Evolutionary conservation across 2,113 vertebrate species (phyloP), one percentile per base, ranked within the genome.

Genomic region (Machaerirhynchus nigripectus): DNA sequence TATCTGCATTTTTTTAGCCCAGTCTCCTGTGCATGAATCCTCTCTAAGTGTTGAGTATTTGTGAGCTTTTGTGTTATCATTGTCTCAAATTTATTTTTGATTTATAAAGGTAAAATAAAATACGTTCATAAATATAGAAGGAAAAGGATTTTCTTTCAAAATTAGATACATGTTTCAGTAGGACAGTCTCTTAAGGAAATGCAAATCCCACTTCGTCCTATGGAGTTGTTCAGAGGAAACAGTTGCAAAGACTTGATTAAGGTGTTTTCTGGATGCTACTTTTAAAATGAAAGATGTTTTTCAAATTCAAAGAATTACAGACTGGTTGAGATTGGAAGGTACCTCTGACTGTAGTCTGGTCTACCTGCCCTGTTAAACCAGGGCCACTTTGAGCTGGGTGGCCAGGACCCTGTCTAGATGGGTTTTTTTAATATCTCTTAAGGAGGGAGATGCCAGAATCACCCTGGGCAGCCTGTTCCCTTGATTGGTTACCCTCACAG

Each of bases 401-500:
- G 21, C 24, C 69, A 59, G 18, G 39, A 40, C 14, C 7, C 4
- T 4, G 0, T 63, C 7, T 68, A 70, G 26, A 14, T 0, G 0
- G 3, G 4, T 1, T 55, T 79, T 80, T 69, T 20, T 18, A 37
- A 1, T 61, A 30, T 65, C 8, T 67, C 7, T 50, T 46, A 7
- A 37, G 37, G 14, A 50, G 13, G 16, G 24, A 74, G 35, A 15
- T 33, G 14, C 10, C 23, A 46, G 46, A 65, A 23, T 33, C 23
- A 39, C 30, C 11, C 11, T 35, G 24, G 30, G 31, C 50, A 90
- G 42, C 39, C 50, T 75, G 35, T 75, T 46, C 28, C 21, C 1
- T 0, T 63, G 23, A 14, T 20, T 65, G 28, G 13, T 75, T 44
- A 35, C 15, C 4, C 9, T 70, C 10, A 18, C 22, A 37, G 10